Evolutionary conservation across 2,797 vertebrate genomes (phyloP), one percentile per base, ranked within the genome.

Genomic region (Odontamblyopus rebecca): DNA sequence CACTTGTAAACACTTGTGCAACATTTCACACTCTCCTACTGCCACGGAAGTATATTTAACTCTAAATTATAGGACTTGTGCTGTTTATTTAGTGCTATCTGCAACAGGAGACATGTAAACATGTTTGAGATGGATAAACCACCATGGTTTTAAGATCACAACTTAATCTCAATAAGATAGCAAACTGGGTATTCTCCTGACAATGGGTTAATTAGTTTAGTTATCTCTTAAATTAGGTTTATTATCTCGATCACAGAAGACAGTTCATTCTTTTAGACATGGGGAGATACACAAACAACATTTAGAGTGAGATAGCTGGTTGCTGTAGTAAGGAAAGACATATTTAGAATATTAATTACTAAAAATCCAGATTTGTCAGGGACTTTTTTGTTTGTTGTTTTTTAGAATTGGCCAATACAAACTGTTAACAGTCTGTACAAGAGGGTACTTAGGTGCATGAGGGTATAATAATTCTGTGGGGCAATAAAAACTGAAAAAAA

Each of bases 171-270:
- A 48, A 4, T 44, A 23, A 48, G 23, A 66, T 50, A 50, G 44
- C 30, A 63, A 30, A 65, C 38, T 13, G 23, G n/a, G 23, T 64
- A 48, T 26, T 65, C 41, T 65, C 62, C 23, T 48, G 62, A 65
- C 38, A 65, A 48, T 65, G 38, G n/a, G 62, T 65, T 65, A 65
- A 65, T 65, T 65, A 65, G 38, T 65, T 44, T 65, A 26, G 62
- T 65, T 48, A 65, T 48, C 62, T 65, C 12, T 6, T 38, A 48
- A 65, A 65, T 65, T 29, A 27, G 62, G 26, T 65, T 65, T 48
- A 38, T 63, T 63, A 65, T 65, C 41, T 65, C 23, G 13, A 48
- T 65, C 38, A 27, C 62, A 48, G 5, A 41, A 66, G 26, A 41
- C 62, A 9, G 27, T 62, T 62, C 38, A 35, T 18, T 35, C 32